phyloP scores from a whole-genome alignment of 2,113 vertebrate species.

The Vombatus ursinus region DNA sequence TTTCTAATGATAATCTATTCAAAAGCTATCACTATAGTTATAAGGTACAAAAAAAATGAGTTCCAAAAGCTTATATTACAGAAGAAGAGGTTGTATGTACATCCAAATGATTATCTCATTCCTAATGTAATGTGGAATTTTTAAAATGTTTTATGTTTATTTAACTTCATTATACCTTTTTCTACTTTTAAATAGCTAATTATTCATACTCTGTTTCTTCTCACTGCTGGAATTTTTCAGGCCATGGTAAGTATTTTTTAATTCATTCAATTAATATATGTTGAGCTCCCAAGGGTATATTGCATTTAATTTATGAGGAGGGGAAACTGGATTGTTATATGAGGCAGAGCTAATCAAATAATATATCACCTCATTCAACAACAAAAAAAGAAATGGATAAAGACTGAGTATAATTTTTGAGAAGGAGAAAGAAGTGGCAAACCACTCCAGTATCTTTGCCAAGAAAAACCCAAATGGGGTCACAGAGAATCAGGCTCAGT shows the following conservation, averaged over 20 bases:
- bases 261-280: constrained; percentile 38
- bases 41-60: constrained; percentile 16
- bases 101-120: not conserved
- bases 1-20: constrained; percentile 32
- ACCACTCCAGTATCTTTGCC: too few relatives aligned
- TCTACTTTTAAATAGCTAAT: constrained; percentile 46
- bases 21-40: constrained; percentile 19
- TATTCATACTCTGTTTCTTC: constrained; percentile 72
- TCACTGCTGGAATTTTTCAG: constrained; percentile 80
- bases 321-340: not conserved
- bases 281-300: not conserved
- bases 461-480: too few relatives aligned
- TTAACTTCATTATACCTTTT: constrained; percentile 22
- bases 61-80: not conserved
- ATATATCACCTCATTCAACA: not conserved
- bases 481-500: too few relatives aligned
- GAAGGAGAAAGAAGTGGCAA: too few relatives aligned
- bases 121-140: not conserved
- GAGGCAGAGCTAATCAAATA: not conserved
- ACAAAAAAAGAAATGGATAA: not conserved
- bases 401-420: not conserved
- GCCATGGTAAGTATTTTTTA: constrained; percentile 85
- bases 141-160: not conserved
- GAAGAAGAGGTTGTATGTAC: not conserved
- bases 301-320: not conserved